Evolutionary conservation across 2,113 vertebrate genomes (phyloP), one percentile per base, ranked within the genome.

Genomic region (Sylvicapra grimmia): DNA sequence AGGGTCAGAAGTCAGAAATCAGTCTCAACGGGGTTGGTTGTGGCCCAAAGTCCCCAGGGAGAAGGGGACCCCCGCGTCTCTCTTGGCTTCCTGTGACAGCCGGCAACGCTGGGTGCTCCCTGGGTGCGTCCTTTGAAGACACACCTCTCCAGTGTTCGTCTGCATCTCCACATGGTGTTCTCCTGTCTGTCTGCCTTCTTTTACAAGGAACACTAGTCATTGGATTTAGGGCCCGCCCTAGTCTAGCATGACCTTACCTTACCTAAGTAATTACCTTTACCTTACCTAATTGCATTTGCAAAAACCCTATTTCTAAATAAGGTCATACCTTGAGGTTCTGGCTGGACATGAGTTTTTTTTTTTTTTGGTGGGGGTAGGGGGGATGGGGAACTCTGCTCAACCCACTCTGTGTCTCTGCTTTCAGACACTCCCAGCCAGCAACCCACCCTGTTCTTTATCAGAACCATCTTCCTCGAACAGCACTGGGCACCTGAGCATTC

Each of bases 1-100:
- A 88, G 47, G 61, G 63, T 10, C 10, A 19, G 58, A 89, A 90
- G 75, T 90, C 77, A 31, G 90, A 88, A 96, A 85, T 56, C 75
- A 15, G 56, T 33, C 49, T 65, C 29, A 2, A 31, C 5, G 5
- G 53, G 12, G 82, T 8, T 0, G 5, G 36, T 1, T 16, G 75
- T 27, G 56, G 36, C 40, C 6, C 15, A 7, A 16, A 23, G 58
- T 44, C 47, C 44, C 5, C 58, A 65, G 33, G 54, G 59, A 68
- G 72, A 36, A 21, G 15, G 36, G 1, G 2, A 13, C 5, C 2
- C 6, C 0, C 3, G 15, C 4, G 15, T 36, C 5, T 44, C 59
- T 91, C 16, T 79, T 25, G 0, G 25, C 3, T 51, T 82, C 18
- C 4, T 11, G 44, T 21, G 27, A 29, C 5, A 7, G 40, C 59